phyloP scores from a whole-genome alignment of 2,888 invertebrate genomes.

The Drosophila mettleri region DNA sequence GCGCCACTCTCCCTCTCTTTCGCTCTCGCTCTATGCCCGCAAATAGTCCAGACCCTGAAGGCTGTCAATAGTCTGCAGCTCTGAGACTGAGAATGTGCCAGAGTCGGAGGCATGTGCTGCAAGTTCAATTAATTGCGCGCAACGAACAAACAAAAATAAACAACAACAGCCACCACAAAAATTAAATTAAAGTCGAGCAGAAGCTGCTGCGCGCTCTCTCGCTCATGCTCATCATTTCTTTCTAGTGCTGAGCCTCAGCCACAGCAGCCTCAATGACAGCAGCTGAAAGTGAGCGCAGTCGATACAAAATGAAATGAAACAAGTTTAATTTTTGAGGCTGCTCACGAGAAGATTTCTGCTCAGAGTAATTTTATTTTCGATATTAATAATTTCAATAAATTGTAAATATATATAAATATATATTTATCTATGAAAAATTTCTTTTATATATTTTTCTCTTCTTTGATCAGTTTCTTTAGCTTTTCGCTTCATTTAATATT shows the following conservation, averaged over 20 bases:
- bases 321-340: neutral
- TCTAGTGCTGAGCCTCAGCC: neutral
- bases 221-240: neutral
- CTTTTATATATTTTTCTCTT: neutral
- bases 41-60: conserved; percentile 49
- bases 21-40: neutral
- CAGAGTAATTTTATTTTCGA: too few relatives aligned
- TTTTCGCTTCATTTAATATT: neutral
- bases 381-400: too few relatives aligned
- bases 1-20: neutral
- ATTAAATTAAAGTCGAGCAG: conserved; percentile 83
- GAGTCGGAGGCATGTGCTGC: conserved; percentile 60
- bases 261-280: conserved; percentile 26
- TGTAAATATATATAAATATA: too few relatives aligned
- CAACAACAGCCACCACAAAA: conserved; percentile 80
- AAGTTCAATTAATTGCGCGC: conserved; percentile 84
- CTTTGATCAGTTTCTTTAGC: too few relatives aligned
- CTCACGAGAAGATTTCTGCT: neutral
- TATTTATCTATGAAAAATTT: too few relatives aligned
- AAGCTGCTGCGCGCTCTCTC: conserved; percentile 18
- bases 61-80: conserved; percentile 76
- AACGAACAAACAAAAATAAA: conserved; percentile 71
- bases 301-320: neutral
- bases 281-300: conserved; percentile 20
- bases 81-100: conserved; percentile 19